A percentile compares a stretch with the other conserved stretches of the same genome.
phyloP scores from a whole-genome alignment of 2,113 vertebrate species.

The Xerus inauris region DNA sequence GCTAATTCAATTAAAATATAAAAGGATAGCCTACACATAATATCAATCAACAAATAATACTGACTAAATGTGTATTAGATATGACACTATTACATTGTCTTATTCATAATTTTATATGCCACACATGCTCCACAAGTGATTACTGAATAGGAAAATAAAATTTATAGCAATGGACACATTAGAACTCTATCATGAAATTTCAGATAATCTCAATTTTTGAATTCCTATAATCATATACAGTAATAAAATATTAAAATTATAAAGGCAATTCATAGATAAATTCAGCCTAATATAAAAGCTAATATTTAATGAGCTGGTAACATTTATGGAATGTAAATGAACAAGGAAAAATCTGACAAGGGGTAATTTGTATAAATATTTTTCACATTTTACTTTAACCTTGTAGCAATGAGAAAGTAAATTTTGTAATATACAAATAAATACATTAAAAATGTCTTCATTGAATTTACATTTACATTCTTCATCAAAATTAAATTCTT shows the following conservation, averaged over 20 bases:
- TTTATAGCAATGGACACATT: not conserved
- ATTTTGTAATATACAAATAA: not conserved
- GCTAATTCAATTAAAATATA: not conserved
- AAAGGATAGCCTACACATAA: not conserved
- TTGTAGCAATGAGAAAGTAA: not conserved
- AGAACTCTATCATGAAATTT: not conserved
- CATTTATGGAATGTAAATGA: not conserved
- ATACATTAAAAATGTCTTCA: too few relatives aligned
- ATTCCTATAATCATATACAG: not conserved
- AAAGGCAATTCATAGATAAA: not conserved
- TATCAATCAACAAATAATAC: not conserved
- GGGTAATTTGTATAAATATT: not conserved
- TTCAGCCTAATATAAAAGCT: not conserved
- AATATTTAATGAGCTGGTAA: not conserved
- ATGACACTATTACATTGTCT: not conserved
- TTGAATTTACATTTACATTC: too few relatives aligned
- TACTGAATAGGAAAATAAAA: not conserved
- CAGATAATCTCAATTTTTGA: not conserved
- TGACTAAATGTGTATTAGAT: not conserved
- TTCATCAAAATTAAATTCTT: slow-evolving; percentile 19
- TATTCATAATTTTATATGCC: not conserved
- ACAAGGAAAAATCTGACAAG: not conserved
- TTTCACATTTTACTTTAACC: not conserved
- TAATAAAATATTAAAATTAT: slow-evolving; percentile 14
- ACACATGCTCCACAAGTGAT: not conserved